Base-by-base conservation (phyloP, 2,797 vertebrate species). In the Phrynocephalus vlangalii region DNA sequence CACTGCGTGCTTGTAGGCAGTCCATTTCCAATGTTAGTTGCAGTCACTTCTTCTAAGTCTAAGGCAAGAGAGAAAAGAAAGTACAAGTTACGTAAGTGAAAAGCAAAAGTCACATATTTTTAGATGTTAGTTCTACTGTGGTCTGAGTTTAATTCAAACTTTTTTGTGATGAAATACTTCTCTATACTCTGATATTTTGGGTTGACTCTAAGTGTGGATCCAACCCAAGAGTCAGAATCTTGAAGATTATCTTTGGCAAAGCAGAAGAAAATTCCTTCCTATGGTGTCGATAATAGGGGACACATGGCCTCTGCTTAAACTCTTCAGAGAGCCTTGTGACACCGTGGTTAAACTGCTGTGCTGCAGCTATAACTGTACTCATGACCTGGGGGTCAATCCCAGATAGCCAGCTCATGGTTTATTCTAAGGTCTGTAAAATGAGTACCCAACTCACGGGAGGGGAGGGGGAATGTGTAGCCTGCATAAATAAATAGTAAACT, bases 31-130 rank as follows among this genome's bases (percentile, higher is more conserved):
- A 88, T 70, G 86, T 90, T 95, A 87, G 95, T 72, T 79, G 94
- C 96, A 3, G 95, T 89, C 33, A 96, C 96, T 67, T 95, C 95
- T 95, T 99, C 99, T 38, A 99, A 93, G 89, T 96, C 99, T 99
- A 95, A 24, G 96, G 92, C 86, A 88, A 90, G 87, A 87, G 56
- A 86, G 81, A 7, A 81, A 84, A 63, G 13, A 87, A 44, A 89
- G 44, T 30, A 85, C n/a, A 28, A 52, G 24, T 4, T 77, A 24
- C 68, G 30, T 6, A 33, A 68, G 24, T 82, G 22, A 60, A 48
- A 48, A 81, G 38, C 66, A 81, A 86, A 26, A 24, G 56, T 79
- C 5, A 28, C 22, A 52, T 56, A 16, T 38, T 33, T 81, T 44
- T 67, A 67, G 67, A 6, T 67, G 60, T 11, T 44, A 56, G 5